Percentiles rank a stretch among this genome's conserved stretches.
phyloP scores from a whole-genome alignment of 1,140 invertebrate species.

The Lordiphosa collinella region DNA sequence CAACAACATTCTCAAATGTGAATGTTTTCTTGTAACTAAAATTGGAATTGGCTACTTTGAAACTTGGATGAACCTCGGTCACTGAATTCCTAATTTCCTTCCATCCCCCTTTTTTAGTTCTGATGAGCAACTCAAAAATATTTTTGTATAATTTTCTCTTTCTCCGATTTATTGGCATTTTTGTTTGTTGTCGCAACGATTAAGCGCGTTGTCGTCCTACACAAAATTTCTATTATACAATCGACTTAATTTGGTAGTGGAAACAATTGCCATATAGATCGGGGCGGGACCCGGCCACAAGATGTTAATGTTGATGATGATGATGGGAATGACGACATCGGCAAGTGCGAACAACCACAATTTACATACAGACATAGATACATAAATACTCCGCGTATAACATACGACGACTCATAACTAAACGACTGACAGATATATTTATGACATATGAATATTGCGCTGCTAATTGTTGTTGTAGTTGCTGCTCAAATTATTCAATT shows the following conservation, averaged over 20 bases:
- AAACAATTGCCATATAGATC: constrained; percentile 68
- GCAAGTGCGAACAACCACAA: constrained; percentile 60
- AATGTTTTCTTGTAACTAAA: too few relatives aligned
- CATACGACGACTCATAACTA: constrained; percentile 7
- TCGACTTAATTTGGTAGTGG: constrained; percentile 70
- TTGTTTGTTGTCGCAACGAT: constrained; percentile 6
- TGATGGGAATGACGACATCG: constrained; percentile 63
- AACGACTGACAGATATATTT: constrained; percentile 60
- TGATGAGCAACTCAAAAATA: too few relatives aligned
- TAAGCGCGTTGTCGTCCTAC: constrained; percentile 1
- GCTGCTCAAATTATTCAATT: constrained; percentile 63
- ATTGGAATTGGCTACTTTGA: too few relatives aligned
- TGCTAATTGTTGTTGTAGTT: constrained; percentile 50
- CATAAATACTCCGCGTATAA: constrained; percentile 3
- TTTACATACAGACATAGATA: constrained; percentile 17
- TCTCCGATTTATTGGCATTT: too few relatives aligned
- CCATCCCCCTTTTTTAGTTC: too few relatives aligned
- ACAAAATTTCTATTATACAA: constrained; percentile 47
- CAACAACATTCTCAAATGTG: too few relatives aligned
- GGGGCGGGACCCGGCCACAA: constrained; percentile 45
- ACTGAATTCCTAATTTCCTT: too few relatives aligned
- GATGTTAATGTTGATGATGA: constrained; percentile 18
- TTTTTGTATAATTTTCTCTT: too few relatives aligned
- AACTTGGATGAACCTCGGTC: too few relatives aligned
- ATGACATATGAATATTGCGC: constrained; percentile 65